phyloP scores from a whole-genome alignment of 2,113 vertebrate genomes.

The Plestiodon gilberti region DNA sequence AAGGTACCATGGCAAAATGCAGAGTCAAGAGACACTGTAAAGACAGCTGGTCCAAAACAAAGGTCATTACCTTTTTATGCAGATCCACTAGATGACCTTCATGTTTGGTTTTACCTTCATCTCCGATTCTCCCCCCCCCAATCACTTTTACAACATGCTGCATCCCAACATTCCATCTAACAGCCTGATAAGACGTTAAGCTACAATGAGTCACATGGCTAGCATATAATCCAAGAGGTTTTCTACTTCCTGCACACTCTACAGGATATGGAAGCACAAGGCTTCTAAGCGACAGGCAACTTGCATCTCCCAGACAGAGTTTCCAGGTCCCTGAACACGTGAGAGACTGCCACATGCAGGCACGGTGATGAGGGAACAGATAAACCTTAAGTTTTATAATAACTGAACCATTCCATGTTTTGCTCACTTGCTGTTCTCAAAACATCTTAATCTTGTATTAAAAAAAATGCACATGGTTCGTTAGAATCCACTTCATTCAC shows the following conservation, averaged over 20 bases:
- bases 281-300: neutral
- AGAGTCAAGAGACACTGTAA: neutral
- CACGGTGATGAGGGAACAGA: neutral
- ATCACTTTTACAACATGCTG: neutral
- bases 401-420: neutral
- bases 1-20: neutral
- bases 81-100: neutral
- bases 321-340: neutral
- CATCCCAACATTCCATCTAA: neutral
- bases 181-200: neutral
- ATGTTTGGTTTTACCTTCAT: constrained; percentile 18
- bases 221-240: constrained; percentile 29
- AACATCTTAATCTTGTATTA: neutral
- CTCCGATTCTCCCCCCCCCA: constrained; percentile 22
- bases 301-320: neutral
- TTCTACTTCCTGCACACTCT: neutral
- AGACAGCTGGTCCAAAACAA: neutral
- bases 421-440: neutral
- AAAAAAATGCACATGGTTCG: neutral
- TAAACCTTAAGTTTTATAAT: neutral
- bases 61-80: neutral
- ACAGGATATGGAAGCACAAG: neutral
- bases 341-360: neutral
- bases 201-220: constrained; percentile 2
- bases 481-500: neutral